phyloP scores from a whole-genome alignment of 2,888 invertebrate genomes.

The Idaea dimidiata region DNA sequence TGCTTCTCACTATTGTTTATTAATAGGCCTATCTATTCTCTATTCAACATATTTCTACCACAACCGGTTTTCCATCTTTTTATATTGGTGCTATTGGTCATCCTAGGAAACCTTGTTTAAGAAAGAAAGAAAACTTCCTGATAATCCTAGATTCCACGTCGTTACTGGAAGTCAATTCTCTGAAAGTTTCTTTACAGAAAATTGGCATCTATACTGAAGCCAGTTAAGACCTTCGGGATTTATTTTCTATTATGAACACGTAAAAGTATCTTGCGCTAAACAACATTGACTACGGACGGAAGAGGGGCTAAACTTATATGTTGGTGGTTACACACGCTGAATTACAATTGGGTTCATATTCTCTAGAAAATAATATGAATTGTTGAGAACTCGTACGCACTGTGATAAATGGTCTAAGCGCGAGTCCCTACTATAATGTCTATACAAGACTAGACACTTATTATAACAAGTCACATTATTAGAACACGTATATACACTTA shows the following conservation, averaged over 20 bases:
- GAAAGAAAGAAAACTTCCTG: background rate
- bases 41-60: no score
- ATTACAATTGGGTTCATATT: slow-evolving; percentile 49
- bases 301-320: slow-evolving; percentile 47
- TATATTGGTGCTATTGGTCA: background rate
- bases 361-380: slow-evolving; percentile 24
- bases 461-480: background rate
- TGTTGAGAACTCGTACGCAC: slow-evolving; percentile 7
- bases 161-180: background rate
- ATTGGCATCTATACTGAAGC: slow-evolving; percentile 17
- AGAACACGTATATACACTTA: background rate
- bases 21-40: background rate
- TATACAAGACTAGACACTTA: background rate
- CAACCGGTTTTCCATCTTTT: background rate
- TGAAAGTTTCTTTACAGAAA: slow-evolving; percentile 11
- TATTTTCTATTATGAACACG: slow-evolving; percentile 34
- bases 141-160: background rate
- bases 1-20: background rate
- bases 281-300: slow-evolving; percentile 41
- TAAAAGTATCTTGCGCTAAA: slow-evolving; percentile 44
- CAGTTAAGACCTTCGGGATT: slow-evolving; percentile 29
- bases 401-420: slow-evolving; percentile 23
- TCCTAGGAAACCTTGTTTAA: background rate
- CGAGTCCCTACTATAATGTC: slow-evolving; percentile 10
- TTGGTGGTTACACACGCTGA: slow-evolving; percentile 36